Percentiles rank a stretch among this genome's conserved stretches.
Evolutionary conservation across 2,797 vertebrate species (phyloP).

Genomic region (Bryconaethiops microstoma): DNA sequence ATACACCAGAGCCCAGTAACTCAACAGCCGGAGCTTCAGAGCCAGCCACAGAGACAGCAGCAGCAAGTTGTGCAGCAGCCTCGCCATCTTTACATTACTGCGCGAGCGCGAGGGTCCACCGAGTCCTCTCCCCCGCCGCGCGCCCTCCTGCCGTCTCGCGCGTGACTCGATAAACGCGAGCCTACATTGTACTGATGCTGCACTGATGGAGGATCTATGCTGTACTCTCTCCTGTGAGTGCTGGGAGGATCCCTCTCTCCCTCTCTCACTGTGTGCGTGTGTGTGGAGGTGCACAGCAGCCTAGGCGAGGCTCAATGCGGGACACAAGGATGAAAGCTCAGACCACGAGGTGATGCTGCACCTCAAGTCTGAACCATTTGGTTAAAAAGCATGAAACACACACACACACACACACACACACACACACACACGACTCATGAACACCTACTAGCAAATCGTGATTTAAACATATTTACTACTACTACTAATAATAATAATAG

Average conservation of each 20-base stretch:
- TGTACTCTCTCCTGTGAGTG: conserved; percentile 51
- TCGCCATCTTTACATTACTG: conserved; percentile 79
- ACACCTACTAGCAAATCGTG: too few relatives aligned
- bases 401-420: conserved; percentile 9
- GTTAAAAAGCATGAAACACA: neutral
- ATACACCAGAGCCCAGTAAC: conserved; percentile 91
- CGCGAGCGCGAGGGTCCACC: conserved; percentile 50
- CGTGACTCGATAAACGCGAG: conserved; percentile 35
- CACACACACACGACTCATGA: conserved; percentile 35
- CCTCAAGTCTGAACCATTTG: neutral
- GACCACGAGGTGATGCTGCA: conserved; percentile 58
- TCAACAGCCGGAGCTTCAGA: conserved; percentile 76
- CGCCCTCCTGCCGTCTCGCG: neutral
- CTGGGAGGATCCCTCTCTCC: conserved; percentile 70
- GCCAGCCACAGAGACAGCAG: conserved; percentile 75
- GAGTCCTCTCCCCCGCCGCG: conserved; percentile 19
- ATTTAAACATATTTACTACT: too few relatives aligned
- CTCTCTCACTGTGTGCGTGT: neutral
- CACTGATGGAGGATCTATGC: conserved; percentile 41
- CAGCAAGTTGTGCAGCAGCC: conserved; percentile 77
- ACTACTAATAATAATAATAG: too few relatives aligned
- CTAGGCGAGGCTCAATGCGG: conserved; percentile 59
- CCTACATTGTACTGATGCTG: conserved; percentile 56
- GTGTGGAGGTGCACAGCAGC: neutral
- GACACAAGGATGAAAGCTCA: conserved; percentile 55